Evolutionary conservation across 2,797 vertebrate species (phyloP).

Genomic region (Eospalax fontanierii): DNA sequence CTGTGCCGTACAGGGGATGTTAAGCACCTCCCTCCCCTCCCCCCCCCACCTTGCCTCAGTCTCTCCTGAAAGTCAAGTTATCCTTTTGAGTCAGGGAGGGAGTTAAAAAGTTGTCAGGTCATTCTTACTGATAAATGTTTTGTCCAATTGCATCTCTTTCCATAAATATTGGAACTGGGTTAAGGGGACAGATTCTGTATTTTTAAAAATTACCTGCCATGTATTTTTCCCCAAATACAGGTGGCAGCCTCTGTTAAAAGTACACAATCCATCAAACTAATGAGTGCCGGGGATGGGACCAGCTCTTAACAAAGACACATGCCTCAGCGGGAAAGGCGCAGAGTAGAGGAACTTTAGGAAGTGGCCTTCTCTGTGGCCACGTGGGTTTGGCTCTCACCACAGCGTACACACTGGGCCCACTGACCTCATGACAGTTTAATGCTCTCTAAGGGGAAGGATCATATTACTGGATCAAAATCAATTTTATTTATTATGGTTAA

Average conservation of each 20-base stretch:
- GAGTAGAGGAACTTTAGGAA: neutral
- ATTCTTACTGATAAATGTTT: conserved; percentile 62
- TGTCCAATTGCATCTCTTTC: conserved; percentile 69
- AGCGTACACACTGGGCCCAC: neutral
- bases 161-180: conserved; percentile 76
- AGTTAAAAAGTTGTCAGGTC: conserved; percentile 13
- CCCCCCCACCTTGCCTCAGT: conserved; percentile 13
- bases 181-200: conserved; percentile 82
- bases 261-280: conserved; percentile 86
- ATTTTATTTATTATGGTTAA: conserved; percentile 36
- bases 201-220: conserved; percentile 86
- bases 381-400: neutral
- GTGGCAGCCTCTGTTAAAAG: conserved; percentile 83
- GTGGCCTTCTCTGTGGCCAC: neutral
- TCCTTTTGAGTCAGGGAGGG: conserved; percentile 71
- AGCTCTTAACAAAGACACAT: conserved; percentile 73
- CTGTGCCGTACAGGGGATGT: neutral
- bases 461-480: conserved; percentile 35
- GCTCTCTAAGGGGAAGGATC: neutral
- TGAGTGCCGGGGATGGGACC: conserved; percentile 74
- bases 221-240: conserved; percentile 81
- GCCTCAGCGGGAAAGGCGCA: conserved; percentile 30
- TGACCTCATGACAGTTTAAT: neutral
- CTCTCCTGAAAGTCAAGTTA: conserved; percentile 32
- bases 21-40: neutral